Base-by-base conservation (phyloP, 2,888 invertebrate species). In the Cephus spinipes region DNA sequence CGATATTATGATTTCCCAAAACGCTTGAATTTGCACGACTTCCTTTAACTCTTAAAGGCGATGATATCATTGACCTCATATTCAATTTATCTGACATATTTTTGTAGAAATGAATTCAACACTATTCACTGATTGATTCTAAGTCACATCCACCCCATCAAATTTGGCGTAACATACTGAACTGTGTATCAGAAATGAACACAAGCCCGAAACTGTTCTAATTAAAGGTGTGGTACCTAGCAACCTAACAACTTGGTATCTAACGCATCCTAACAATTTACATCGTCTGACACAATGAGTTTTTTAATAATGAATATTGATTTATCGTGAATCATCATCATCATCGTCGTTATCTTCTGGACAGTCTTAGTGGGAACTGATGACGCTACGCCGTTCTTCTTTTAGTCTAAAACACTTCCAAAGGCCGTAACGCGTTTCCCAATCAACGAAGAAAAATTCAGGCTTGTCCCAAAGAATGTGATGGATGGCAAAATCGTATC, bases 401-500 rank as follows among this genome's bases (percentile, higher is more conserved):
- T 23, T 55, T 55, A 55, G 9, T 55, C 55, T 55, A 91, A 95
- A 93, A 90, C 92, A 93, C 86, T 94, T 94, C 94, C 94, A 95
- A 11, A 95, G 87, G 0, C 94, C 94, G 81, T 94, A 95, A 55
- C 95, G 92, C 4, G 94, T 92, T 85, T 95, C 94, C 94, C 94
- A 95, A 85, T 95, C 94, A 80, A 94, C 93, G 79, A 95, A 94
- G 86, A 94, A 95, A 23, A 95, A 87, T 11, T 94, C 94, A 0
- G 94, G 93, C 79, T 94, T 94, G 83, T 94, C 93, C 94, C 94
- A 94, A 0, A 93, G 91, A 2, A 94, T 91, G 79, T 94, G 93
- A 83, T 94, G 93, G 23, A 92, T 90, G 0, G 93, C 93, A 76
- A 94, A 93, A 68, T 92, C 91, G 85, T 95, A 95, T 32, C 87